A percentile compares a stretch with the other conserved stretches of the same genome.
Evolutionary conservation across 2,888 invertebrate species (phyloP).

Genomic region (Eilema griseolum): DNA sequence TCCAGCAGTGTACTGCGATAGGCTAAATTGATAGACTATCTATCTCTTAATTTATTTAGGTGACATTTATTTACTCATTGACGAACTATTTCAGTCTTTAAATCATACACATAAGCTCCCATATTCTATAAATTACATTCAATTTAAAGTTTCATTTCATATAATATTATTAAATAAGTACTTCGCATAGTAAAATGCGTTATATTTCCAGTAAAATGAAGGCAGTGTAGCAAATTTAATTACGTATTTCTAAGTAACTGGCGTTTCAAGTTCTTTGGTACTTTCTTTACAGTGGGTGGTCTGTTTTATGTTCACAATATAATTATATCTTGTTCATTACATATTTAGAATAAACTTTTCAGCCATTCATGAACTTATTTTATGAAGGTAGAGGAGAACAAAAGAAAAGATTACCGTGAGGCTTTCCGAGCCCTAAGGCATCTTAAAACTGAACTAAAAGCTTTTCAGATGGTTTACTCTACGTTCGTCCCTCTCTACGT

Average conservation of each 20-base stretch:
- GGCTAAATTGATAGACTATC: too few relatives aligned
- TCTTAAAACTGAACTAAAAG: background rate
- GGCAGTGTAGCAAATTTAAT: background rate
- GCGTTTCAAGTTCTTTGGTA: conserved; percentile 1
- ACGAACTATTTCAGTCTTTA: too few relatives aligned
- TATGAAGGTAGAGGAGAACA: background rate
- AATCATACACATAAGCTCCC: too few relatives aligned
- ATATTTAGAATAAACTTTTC: background rate
- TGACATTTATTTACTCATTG: too few relatives aligned
- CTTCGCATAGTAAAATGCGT: background rate
- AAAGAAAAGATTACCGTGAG: background rate
- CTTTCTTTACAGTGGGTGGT: conserved; percentile 11
- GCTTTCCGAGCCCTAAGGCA: background rate
- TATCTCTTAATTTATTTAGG: too few relatives aligned
- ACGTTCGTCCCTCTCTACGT: too few relatives aligned
- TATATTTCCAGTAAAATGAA: background rate
- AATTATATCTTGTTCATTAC: conserved; percentile 8
- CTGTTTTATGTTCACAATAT: conserved; percentile 24
- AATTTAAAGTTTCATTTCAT: too few relatives aligned
- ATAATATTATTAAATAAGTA: background rate
- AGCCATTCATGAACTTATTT: conserved; percentile 5
- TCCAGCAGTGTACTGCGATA: too few relatives aligned
- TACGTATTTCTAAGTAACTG: background rate
- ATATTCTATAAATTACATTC: too few relatives aligned
- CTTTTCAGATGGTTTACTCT: too few relatives aligned